Evolutionary conservation across 2,113 vertebrate genomes (phyloP), one percentile per base, ranked within the genome.

Genomic region (Dascyllus trimaculatus): DNA sequence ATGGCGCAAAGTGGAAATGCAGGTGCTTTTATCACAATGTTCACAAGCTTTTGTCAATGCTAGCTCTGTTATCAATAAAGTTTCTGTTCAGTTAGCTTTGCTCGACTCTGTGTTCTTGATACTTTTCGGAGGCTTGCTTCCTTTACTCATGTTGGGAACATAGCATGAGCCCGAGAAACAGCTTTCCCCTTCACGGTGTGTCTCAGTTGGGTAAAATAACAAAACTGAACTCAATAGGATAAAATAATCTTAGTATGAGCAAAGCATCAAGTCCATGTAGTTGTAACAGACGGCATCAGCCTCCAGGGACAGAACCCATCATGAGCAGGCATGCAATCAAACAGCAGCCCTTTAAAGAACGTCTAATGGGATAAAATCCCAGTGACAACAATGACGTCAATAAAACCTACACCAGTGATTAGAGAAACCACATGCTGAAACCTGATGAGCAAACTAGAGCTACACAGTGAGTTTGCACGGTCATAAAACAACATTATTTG

Each of bases 401-500:
- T 86, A 90, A 91, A 87, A 84, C 68, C 82, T 73, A 63, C 43
- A 88, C 65, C 76, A 78, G 73, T 86, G 80, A 87, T 91, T 86
- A 87, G 86, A 84, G 67, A 75, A 95, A 73, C 35, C 77, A 81
- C 82, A 78, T 6, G 68, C 58, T 83, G 75, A 90, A 90, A 88
- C 71, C 86, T 61, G 76, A 89, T 84, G 88, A 81, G 75, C 76
- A 81, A 80, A 81, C 74, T 38, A 66, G 60, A 71, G 81, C 72
- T 59, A 63, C 73, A 68, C 89, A 35, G 49, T 46, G 77, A 80
- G 49, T 65, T 32, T 69, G 57, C 52, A 71, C 29, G 29, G 35
- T 88, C 82, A 93, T 92, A 95, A 94, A 91, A 93, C 94, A 94
- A 72, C 77, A 94, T 94, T 94, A 96, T 96, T 95, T 96, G 94